These are phyloP conservation scores for Neotoma lepida DNA, from an alignment of 2,113 vertebrate genomes.

Conservation along the genomic window DNA sequence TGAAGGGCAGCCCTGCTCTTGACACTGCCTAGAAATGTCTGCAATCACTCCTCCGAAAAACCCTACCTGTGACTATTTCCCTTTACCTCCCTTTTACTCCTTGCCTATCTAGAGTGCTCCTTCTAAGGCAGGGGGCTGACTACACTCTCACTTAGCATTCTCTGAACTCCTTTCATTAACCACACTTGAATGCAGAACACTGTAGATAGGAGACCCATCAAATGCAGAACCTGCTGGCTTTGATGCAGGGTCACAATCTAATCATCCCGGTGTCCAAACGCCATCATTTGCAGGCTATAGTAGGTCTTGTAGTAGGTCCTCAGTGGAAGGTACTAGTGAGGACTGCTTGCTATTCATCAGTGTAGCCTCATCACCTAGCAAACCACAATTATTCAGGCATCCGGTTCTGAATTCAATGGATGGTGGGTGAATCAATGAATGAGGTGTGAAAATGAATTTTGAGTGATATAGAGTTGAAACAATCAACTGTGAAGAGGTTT, in stretches of 20 bases:
- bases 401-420: neutral
- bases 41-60: neutral
- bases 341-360: neutral
- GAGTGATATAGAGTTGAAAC: neutral
- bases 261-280: neutral
- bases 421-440: neutral
- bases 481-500: slow-evolving; percentile 18
- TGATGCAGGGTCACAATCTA: neutral
- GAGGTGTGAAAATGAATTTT: neutral
- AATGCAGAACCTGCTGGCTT: neutral
- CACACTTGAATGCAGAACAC: neutral
- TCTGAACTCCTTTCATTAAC: neutral
- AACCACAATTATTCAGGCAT: neutral
- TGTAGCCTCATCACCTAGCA: neutral
- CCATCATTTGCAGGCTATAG: neutral
- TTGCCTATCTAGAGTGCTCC: neutral
- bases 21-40: neutral
- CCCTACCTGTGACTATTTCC: neutral
- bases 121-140: neutral
- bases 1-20: neutral
- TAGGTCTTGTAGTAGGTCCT: neutral
- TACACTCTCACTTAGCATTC: neutral
- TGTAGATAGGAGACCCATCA: no score
- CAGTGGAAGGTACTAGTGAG: neutral
- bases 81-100: neutral